These are phyloP conservation scores for Lochmaea crataegi DNA, from an alignment of 2,888 invertebrate species.

Conservation along the genomic window DNA sequence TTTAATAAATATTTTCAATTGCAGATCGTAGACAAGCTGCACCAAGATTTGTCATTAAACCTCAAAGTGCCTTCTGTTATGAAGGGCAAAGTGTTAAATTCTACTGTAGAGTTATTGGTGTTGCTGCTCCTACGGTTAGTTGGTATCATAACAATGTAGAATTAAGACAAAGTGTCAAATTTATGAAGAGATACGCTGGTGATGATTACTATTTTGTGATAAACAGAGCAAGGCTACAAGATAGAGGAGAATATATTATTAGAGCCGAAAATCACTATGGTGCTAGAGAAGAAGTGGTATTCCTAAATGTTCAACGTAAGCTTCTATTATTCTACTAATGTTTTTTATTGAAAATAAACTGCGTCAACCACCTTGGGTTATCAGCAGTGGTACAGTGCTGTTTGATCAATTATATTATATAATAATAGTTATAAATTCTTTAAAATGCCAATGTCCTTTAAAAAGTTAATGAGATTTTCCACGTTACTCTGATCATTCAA, in stretches of 20 bases:
- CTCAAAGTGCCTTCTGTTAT: conserved; percentile 94
- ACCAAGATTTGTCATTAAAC: conserved; percentile 97
- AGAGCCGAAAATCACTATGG: conserved; percentile 97
- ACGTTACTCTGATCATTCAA: too few relatives aligned
- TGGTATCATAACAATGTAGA: conserved; percentile 96
- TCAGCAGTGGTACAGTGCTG: too few relatives aligned
- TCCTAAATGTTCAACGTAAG: conserved; percentile 95
- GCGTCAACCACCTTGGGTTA: too few relatives aligned
- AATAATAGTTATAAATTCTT: too few relatives aligned
- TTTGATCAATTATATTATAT: too few relatives aligned
- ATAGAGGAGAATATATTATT: conserved; percentile 97
- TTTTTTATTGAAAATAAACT: background rate
- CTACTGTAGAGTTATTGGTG: conserved; percentile 95
- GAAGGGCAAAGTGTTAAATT: conserved; percentile 98
- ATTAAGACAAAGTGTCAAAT: conserved; percentile 96
- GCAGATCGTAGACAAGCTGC: conserved; percentile 96
- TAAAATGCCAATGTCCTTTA: too few relatives aligned
- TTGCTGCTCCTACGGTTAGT: conserved; percentile 92
- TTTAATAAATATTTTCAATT: conserved; percentile 35
- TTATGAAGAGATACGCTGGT: conserved; percentile 97
- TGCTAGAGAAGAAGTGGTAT: conserved; percentile 94
- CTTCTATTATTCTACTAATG: conserved; percentile 46
- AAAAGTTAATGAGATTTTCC: too few relatives aligned
- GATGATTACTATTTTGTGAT: conserved; percentile 98
- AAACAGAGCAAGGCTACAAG: conserved; percentile 93